These are phyloP conservation scores for Lepidochrysops patricia DNA, from an alignment of 2,888 invertebrate genomes.

Conservation along the genomic window DNA sequence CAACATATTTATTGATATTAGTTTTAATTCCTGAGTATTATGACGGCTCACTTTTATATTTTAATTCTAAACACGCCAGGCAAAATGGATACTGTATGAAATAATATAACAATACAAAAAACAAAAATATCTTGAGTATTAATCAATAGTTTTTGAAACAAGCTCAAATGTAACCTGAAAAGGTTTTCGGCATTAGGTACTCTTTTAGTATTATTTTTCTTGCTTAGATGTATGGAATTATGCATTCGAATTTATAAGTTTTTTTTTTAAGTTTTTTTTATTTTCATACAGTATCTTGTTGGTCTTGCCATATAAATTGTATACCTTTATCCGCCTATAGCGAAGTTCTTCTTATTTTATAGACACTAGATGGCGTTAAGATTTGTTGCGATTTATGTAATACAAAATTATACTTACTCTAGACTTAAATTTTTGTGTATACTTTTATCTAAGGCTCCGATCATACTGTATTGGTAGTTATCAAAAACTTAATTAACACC, in stretches of 20 bases:
- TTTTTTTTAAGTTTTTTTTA: too few species aligned
- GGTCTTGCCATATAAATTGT: not conserved
- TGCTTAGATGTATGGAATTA: not conserved
- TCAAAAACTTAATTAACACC: not conserved
- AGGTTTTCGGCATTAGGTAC: not conserved
- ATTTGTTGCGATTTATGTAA: not conserved
- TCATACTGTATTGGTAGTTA: not conserved
- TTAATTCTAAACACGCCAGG: not conserved
- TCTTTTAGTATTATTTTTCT: not conserved
- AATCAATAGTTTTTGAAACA: not conserved
- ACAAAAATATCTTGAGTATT: not conserved
- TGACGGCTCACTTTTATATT: slow-evolving; percentile 1
- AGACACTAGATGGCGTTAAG: not conserved
- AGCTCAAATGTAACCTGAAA: not conserved
- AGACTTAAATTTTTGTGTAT: not conserved
- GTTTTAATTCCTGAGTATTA: not conserved
- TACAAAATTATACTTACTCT: too few species aligned
- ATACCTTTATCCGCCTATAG: not conserved
- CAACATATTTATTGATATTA: slow-evolving; percentile 3
- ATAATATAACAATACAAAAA: not conserved
- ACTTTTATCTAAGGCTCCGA: too few species aligned
- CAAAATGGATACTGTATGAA: not conserved
- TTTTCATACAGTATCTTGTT: not conserved
- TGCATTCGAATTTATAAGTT: too few species aligned
- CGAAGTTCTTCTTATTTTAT: not conserved